phyloP scores from a whole-genome alignment of 30 jellyfish, hydroid and myxozoan genomes.

The Turritopsis dohrnii region DNA sequence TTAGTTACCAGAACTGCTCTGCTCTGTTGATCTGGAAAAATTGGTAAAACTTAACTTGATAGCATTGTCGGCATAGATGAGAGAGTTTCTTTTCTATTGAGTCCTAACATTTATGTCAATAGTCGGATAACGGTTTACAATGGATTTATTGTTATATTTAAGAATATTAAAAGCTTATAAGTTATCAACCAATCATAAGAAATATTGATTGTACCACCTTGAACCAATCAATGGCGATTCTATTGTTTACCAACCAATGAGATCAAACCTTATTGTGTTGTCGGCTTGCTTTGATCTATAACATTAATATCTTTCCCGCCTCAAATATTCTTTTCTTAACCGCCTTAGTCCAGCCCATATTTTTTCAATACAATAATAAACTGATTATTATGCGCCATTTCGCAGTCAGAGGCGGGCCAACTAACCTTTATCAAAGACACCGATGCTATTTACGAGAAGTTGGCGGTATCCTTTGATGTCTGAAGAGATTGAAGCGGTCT shows the following conservation, averaged over 20 bases:
- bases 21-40: constrained; percentile 23
- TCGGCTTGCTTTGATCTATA: constrained; percentile 94
- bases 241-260: constrained; percentile 63
- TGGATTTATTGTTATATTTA: constrained; percentile 7
- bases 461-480: constrained; percentile 99
- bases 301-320: constrained; percentile 99
- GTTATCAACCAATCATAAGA: constrained; percentile 30
- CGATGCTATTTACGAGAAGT: constrained; percentile 96
- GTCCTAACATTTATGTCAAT: constrained; percentile 25
- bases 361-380: constrained; percentile 73
- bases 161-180: constrained; percentile 9
- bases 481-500: constrained; percentile 91
- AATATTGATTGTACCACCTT: constrained; percentile 7
- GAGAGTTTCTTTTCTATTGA: constrained; percentile 17
- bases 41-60: constrained; percentile 28
- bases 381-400: constrained; percentile 99
- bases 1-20: neutral
- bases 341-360: constrained; percentile 99
- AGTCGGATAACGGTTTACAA: constrained; percentile 35
- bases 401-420: constrained; percentile 99
- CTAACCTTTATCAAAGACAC: constrained; percentile 85
- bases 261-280: constrained; percentile 37
- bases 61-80: constrained; percentile 41
- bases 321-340: constrained; percentile 84
- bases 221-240: constrained; percentile 59